phyloP scores from a whole-genome alignment of 1,140 invertebrate species.

The Papilio dardanus region DNA sequence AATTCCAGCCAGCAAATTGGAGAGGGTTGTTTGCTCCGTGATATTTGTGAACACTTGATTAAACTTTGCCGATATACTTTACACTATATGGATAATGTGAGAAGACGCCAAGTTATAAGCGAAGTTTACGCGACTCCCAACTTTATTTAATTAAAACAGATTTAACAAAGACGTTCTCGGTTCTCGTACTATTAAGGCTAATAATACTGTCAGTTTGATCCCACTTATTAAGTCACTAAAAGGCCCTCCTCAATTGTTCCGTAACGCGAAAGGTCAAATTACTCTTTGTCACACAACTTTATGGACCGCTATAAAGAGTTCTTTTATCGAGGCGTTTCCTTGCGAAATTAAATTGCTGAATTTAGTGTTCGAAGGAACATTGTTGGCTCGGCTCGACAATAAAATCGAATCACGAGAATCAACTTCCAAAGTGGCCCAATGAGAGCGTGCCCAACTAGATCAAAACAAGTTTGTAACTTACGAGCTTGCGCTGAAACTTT shows the following conservation, averaged over 20 bases:
- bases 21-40: slow-evolving; percentile 18
- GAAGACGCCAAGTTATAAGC: neutral
- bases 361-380: slow-evolving; percentile 52
- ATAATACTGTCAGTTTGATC: neutral
- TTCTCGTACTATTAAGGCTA: neutral
- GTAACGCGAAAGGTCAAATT: slow-evolving; percentile 64
- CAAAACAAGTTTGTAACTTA: slow-evolving; percentile 71
- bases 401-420: slow-evolving; percentile 63
- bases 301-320: slow-evolving; percentile 60
- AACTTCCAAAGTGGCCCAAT: slow-evolving; percentile 50
- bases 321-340: slow-evolving; percentile 54
- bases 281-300: slow-evolving; percentile 58
- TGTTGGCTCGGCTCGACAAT: slow-evolving; percentile 53
- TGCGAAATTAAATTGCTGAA: slow-evolving; percentile 61
- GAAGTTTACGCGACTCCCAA: neutral
- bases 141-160: neutral
- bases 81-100: neutral
- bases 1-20: slow-evolving; percentile 7
- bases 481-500: slow-evolving; percentile 53
- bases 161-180: neutral
- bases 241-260: slow-evolving; percentile 26
- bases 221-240: slow-evolving; percentile 28
- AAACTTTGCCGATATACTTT: neutral
- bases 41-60: slow-evolving; percentile 17
- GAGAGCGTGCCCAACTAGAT: slow-evolving; percentile 54